Base-by-base conservation (phyloP, 2,797 vertebrate species). In the Spinus olivaceus region DNA sequence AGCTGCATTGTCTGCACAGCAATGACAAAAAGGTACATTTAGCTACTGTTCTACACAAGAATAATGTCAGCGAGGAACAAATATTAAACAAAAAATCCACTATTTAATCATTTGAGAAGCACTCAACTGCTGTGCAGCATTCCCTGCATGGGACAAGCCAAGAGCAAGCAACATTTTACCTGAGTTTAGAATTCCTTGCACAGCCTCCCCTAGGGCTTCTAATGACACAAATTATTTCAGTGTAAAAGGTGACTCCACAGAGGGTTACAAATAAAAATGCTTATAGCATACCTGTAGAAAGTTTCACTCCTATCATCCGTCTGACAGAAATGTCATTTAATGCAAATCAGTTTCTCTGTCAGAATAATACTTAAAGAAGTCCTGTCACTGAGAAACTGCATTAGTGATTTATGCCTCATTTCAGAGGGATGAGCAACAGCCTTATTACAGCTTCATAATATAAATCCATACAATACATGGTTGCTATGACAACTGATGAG, bases 401-500 rank as follows among this genome's bases (percentile, higher is more conserved):
- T 83, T 90, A 88, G 60, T 77, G 56, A 51, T 91, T 95, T 89
- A 85, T 80, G 35, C 33, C 64, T 87, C 74, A 80, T 78, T 82
- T 76, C 84, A 69, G 61, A 72, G n/a, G 63, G 57, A 92, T 77
- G 80, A 94, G 66, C 77, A 86, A 61, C 66, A 49, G 63, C 67
- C 32, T 84, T 84, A 66, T 63, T 82, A 70, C 85, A 63, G 86
- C 41, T 79, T 79, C 54, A 47, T 73, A 84, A 95, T 50, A 86
- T 25, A 90, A 77, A 90, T 42, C 72, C 86, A 78, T 86, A 90
- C 27, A 73, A 90, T 86, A 84, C 41, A 13, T 46, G 41, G 70
- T 94, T 93, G 66, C 81, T 77, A 81, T 84, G 83, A 59, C 86
- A 79, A 81, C 17, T 93, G 81, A 93, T 63, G 64, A 93, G 71